Conservation (phyloP, 2,113 vertebrate genomes). For the Jacana jacana region DNA sequence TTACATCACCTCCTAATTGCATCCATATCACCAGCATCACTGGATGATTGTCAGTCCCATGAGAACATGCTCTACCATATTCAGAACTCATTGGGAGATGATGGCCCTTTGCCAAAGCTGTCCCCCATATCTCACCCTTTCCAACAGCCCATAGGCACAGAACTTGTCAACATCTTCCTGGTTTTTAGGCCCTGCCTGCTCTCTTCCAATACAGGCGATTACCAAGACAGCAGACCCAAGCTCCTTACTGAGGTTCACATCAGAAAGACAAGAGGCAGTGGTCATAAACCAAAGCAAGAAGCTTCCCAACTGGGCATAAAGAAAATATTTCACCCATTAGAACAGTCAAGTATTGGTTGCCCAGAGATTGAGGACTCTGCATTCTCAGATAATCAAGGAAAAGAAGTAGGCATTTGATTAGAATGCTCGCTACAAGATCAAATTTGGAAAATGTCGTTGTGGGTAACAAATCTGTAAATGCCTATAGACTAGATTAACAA, state of each 20-base stretch:
- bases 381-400: background rate
- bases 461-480: background rate
- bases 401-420: background rate
- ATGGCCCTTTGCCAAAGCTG: no score
- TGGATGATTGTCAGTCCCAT: background rate
- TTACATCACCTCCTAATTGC: background rate
- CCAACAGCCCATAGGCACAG: background rate
- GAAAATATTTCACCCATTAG: background rate
- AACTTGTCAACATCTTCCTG: background rate
- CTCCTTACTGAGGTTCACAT: background rate
- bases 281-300: background rate
- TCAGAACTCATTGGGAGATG: background rate
- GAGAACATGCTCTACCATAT: background rate
- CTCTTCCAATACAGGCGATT: background rate
- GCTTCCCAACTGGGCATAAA: background rate
- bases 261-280: background rate
- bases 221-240: background rate
- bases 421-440: background rate
- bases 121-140: background rate
- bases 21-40: background rate
- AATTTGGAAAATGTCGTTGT: background rate
- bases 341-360: background rate
- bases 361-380: background rate
- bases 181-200: background rate
- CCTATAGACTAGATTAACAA: background rate